These are phyloP conservation scores for Choloepus didactylus DNA, from an alignment of 2,797 vertebrate species.

Conservation along the genomic window DNA sequence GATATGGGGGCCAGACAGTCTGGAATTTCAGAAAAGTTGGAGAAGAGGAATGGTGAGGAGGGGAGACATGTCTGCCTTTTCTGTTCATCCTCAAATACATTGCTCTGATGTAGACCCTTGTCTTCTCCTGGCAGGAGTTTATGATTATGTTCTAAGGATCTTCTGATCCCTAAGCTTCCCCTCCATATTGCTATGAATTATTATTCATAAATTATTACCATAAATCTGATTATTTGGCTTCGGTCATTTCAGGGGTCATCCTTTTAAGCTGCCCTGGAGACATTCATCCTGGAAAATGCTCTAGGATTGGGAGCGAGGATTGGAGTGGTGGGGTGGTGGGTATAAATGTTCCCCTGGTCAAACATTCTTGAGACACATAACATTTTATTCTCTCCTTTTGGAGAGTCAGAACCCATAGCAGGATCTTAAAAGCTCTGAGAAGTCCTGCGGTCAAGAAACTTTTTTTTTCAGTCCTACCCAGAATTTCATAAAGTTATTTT, in stretches of 20 bases:
- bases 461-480: neutral
- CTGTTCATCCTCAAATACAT: no score
- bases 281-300: neutral
- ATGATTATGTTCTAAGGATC: neutral
- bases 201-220: neutral
- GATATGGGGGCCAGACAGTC: neutral
- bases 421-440: neutral
- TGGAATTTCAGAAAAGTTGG: neutral
- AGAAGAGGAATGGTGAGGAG: neutral
- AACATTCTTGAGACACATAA: neutral
- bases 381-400: neutral
- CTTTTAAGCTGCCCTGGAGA: neutral
- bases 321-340: no score
- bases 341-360: accelerated
- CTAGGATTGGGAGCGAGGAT: neutral
- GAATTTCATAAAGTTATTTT: neutral
- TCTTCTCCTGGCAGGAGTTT: neutral
- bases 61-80: neutral
- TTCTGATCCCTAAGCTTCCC: neutral
- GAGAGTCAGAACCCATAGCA: neutral
- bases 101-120: neutral
- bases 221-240: neutral
- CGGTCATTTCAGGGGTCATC: neutral
- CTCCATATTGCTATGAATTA: neutral
- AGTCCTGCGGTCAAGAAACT: neutral